Percentiles rank a stretch among this genome's conserved stretches.
Evolutionary conservation across 2,797 vertebrate genomes (phyloP).

Genomic region (Acanthis flammea): DNA sequence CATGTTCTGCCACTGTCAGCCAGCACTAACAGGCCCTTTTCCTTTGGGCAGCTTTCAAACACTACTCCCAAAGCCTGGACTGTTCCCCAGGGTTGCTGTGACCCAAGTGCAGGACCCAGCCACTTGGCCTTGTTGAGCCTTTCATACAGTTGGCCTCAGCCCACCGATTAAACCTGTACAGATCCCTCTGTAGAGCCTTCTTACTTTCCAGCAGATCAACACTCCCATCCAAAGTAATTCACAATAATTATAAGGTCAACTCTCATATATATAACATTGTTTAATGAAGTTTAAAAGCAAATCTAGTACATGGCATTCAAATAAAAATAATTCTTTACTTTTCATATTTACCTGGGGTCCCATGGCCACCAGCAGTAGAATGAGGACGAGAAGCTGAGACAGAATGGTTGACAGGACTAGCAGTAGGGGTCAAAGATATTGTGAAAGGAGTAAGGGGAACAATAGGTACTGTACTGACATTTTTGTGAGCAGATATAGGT

Average conservation of each 20-base stretch:
- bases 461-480: background rate
- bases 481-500: background rate
- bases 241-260: background rate
- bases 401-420: constrained; percentile 19
- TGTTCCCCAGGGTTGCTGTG: background rate
- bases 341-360: constrained; percentile 66
- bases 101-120: background rate
- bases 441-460: constrained; percentile 32
- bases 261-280: background rate
- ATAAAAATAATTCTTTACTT: background rate
- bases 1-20: background rate
- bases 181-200: background rate
- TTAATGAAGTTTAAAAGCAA: background rate
- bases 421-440: background rate
- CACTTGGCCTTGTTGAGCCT: background rate
- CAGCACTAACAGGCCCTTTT: background rate
- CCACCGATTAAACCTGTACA: background rate
- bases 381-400: constrained; percentile 4
- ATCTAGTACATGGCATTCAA: background rate
- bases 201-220: background rate
- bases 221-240: background rate
- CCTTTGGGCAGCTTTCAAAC: background rate
- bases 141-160: background rate
- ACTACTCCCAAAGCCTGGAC: background rate
- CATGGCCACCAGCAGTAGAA: background rate